Conservation (phyloP, 2,797 vertebrate species). For the Neolamprologus multifasciatus region DNA sequence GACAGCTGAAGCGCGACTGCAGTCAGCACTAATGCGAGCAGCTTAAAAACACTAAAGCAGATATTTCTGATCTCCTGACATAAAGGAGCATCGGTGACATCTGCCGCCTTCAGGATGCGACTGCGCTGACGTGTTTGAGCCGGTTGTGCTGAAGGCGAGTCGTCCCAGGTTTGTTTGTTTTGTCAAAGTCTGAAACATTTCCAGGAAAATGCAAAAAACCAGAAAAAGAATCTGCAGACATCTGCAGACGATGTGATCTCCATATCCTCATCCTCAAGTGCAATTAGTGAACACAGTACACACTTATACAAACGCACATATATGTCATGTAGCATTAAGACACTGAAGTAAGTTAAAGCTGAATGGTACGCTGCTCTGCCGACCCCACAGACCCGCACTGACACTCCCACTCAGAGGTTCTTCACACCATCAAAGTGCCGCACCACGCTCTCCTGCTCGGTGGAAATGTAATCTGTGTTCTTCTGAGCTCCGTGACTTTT, state of each 20-base stretch:
- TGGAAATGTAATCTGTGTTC: constrained; percentile 32
- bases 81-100: neutral
- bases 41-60: neutral
- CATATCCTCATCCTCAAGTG: constrained; percentile 67
- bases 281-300: constrained; percentile 62
- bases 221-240: constrained; percentile 21
- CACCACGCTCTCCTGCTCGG: constrained; percentile 30
- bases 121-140: neutral
- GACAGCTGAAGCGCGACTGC: neutral
- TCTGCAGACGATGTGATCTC: constrained; percentile 12
- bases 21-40: neutral
- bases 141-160: neutral
- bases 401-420: neutral
- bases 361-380: neutral
- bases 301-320: neutral
- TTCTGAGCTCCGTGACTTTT: constrained; percentile 30
- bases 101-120: neutral
- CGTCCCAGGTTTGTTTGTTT: neutral
- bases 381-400: neutral
- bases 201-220: constrained; percentile 33
- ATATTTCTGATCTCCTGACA: neutral
- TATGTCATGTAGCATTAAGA: constrained; percentile 5
- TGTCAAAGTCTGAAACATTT: constrained; percentile 7
- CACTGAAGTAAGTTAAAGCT: neutral
- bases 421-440: constrained; percentile 33